These are phyloP conservation scores for Xyliphius kryptos DNA, from an alignment of 2,113 vertebrate species.

Conservation along the genomic window DNA sequence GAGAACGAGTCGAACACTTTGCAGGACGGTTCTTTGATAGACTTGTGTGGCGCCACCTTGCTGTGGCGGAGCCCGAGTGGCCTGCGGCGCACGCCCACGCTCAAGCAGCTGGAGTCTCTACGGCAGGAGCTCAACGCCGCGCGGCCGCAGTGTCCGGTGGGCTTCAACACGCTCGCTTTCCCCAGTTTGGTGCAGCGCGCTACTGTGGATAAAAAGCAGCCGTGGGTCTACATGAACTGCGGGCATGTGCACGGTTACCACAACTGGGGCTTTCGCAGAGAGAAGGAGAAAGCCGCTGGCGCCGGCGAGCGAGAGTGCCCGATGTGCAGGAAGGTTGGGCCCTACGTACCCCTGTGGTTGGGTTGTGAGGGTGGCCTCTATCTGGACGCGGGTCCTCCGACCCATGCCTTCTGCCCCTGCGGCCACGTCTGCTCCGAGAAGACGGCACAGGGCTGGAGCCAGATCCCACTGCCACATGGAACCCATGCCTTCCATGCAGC, in stretches of 20 bases:
- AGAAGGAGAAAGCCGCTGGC: slow-evolving; percentile 58
- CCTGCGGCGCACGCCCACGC: too few relatives aligned
- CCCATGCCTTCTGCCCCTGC: slow-evolving; percentile 80
- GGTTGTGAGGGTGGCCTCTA: slow-evolving; percentile 79
- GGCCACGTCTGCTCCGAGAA: slow-evolving; percentile 83
- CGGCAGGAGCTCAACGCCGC: too few relatives aligned
- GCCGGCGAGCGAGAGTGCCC: slow-evolving; percentile 76
- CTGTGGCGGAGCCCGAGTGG: too few relatives aligned
- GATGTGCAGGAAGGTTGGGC: slow-evolving; percentile 77
- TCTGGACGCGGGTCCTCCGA: slow-evolving; percentile 77
- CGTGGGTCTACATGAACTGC: slow-evolving; percentile 90
- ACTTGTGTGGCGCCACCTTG: too few relatives aligned
- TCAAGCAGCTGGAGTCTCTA: too few relatives aligned
- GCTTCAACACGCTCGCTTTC: too few relatives aligned
- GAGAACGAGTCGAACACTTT: slow-evolving; percentile 79
- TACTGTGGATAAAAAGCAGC: too few relatives aligned
- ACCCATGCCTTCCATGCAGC: too few relatives aligned
- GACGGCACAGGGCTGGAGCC: slow-evolving; percentile 79
- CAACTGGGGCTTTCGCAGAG: slow-evolving; percentile 86
- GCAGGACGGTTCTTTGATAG: too few relatives aligned
- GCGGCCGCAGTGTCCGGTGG: too few relatives aligned
- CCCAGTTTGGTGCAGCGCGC: too few relatives aligned
- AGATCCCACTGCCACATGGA: slow-evolving; percentile 79
- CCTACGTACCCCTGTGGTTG: slow-evolving; percentile 80
- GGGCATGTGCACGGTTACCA: slow-evolving; percentile 95